Evolutionary conservation across 2,888 invertebrate species (phyloP).

Genomic region (Eupelmus urozonus): DNA sequence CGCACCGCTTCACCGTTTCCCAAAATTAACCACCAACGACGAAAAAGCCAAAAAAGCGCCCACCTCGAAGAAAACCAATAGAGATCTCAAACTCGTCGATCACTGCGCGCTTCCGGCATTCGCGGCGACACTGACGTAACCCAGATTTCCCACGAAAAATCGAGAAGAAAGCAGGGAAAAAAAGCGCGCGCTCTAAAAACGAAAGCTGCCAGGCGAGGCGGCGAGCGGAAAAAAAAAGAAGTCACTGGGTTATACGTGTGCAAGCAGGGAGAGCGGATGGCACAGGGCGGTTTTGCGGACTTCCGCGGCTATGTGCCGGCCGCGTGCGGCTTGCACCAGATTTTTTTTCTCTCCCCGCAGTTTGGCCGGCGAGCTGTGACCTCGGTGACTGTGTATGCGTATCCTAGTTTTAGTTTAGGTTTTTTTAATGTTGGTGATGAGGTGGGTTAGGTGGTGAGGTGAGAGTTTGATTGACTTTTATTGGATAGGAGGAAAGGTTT

Average conservation of each 20-base stretch:
- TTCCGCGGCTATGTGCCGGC: constrained; percentile 39
- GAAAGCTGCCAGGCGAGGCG: constrained; percentile 7
- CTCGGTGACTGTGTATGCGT: constrained; percentile 46
- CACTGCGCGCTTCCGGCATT: too few species aligned
- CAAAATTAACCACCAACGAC: too few species aligned
- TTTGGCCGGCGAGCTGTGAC: constrained; percentile 23
- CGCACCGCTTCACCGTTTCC: too few species aligned
- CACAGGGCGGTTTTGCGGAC: constrained; percentile 41
- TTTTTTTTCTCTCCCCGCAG: constrained; percentile 21
- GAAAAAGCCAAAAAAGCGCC: too few species aligned
- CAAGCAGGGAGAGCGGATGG: constrained; percentile 8
- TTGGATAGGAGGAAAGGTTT: too few species aligned
- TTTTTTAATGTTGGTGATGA: constrained; percentile 40
- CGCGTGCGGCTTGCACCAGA: constrained; percentile 45
- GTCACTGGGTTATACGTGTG: constrained; percentile 46
- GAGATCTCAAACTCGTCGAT: too few species aligned
- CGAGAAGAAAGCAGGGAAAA: constrained; percentile 2
- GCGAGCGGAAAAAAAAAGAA: constrained; percentile 18
- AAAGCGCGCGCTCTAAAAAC: constrained; percentile 8
- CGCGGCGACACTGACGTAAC: too few species aligned
- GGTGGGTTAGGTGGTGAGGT: constrained; percentile 24
- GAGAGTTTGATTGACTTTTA: constrained; percentile 59
- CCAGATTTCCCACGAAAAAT: constrained; percentile 16
- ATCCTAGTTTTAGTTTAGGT: constrained; percentile 3
- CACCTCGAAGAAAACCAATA: too few species aligned